Evolutionary conservation across 1,140 invertebrate species (phyloP).

Genomic region (Lucilia sericata): DNA sequence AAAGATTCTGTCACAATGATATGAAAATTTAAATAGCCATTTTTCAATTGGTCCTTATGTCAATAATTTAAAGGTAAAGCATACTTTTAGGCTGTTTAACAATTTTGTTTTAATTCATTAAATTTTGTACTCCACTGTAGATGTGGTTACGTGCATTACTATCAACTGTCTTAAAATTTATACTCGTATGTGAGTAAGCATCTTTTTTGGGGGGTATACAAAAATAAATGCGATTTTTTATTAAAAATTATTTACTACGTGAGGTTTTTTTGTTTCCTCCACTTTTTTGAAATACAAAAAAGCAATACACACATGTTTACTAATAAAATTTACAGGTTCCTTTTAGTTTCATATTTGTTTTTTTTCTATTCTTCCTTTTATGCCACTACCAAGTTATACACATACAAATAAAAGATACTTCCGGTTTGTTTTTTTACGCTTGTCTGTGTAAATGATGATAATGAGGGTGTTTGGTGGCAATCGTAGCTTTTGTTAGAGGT

Average conservation of each 20-base stretch:
- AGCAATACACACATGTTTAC: background rate
- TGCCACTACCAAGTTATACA: background rate
- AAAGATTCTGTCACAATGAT: no score
- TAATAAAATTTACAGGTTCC: background rate
- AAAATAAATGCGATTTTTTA: background rate
- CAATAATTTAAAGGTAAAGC: no score
- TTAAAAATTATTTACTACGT: slow-evolving; percentile 3
- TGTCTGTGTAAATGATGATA: background rate
- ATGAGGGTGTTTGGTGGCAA: background rate
- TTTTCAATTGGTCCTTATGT: no score
- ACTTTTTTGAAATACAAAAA: background rate
- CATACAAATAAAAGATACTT: no score
- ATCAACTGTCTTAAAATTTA: background rate
- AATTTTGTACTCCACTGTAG: no score
- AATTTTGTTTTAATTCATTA: no score
- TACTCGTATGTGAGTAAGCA: background rate
- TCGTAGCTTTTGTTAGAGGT: background rate
- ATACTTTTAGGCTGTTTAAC: no score
- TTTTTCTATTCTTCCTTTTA: background rate
- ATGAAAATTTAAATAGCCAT: no score
- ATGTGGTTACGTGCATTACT: no score
- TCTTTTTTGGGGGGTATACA: background rate
- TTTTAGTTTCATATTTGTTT: background rate
- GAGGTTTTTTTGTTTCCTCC: background rate
- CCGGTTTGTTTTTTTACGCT: no score